Evolutionary conservation across 2,797 vertebrate genomes (phyloP), one percentile per base, ranked within the genome.

Genomic region (Clarias fuscus): DNA sequence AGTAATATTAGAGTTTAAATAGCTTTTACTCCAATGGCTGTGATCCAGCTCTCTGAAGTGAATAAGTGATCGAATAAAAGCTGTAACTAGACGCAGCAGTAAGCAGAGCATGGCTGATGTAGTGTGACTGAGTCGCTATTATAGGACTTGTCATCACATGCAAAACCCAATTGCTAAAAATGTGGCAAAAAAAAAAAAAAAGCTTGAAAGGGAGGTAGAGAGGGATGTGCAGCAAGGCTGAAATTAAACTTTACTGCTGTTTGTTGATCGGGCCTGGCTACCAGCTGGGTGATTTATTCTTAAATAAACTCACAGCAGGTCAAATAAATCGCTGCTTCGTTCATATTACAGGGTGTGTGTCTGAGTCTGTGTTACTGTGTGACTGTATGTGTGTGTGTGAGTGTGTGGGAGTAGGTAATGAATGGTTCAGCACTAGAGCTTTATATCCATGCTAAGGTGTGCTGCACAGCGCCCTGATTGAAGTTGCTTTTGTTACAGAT

Each of bases 341-440:
- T 82, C 84, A 79, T 76, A 84, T 87, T 89, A 89, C 76, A 72
- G 48, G 53, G 27, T 30, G 75, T 59, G 53, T 33, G 27, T 33
- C 53, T 77, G 53, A 30, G 17, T 77, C 73, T 24, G 40, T 86
- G 83, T 88, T 62, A 67, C 8, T 70, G 17, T 75, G 59, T 40
- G 76, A 33, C 33, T 62, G 61, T 33, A 2, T 33, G 33, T 33
- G 33, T 33, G 33, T 33, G 33, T 33, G 68, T 27, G 73, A 1
- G 59, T 20, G 59, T 61, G 59, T 3, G 14, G 59, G 59, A 14
- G 37, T 48, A 91, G 89, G 88, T 91, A 93, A 94, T 91, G 90
- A 94, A 93, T 93, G 89, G 91, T 85, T 22, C 91, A 91, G 92
- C 92, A 94, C 94, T 94, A 93, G 92, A 92, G 90, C 93, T 95